Conservation (phyloP, 2,113 vertebrate genomes). For the Megaceryle torquata region DNA sequence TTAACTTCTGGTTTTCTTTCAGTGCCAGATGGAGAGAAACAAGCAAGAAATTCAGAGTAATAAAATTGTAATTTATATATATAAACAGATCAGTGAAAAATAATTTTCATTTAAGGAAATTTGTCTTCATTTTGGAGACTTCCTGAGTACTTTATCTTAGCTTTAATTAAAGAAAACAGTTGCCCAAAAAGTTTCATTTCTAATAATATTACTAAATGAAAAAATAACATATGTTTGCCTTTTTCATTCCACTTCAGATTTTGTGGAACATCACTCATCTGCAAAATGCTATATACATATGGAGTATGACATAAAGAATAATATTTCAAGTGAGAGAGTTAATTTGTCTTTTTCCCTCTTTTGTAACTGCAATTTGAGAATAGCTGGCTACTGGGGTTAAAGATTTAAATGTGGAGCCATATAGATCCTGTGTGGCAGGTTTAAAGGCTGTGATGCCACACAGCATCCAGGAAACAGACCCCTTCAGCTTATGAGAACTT, state of each 20-base stretch:
- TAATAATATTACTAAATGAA: background rate
- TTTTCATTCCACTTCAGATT: background rate
- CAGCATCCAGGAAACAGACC: background rate
- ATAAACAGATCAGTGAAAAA: background rate
- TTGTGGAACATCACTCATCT: background rate
- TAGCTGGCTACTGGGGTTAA: background rate
- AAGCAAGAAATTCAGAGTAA: background rate
- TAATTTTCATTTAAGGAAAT: background rate
- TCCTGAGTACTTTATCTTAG: background rate
- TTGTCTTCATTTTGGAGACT: background rate
- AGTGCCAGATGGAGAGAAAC: background rate
- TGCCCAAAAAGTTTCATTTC: background rate
- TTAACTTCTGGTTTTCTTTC: conserved; percentile 10
- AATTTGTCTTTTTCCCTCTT: background rate
- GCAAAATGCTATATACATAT: background rate
- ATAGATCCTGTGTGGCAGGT: background rate
- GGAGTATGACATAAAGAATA: background rate
- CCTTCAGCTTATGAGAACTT: background rate
- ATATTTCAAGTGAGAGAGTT: background rate
- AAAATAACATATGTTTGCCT: background rate
- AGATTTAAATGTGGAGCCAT: background rate
- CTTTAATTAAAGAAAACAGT: background rate
- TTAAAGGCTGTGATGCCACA: background rate
- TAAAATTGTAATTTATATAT: background rate
- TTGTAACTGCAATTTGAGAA: background rate